phyloP scores from a whole-genome alignment of 2,797 vertebrate genomes.

The Pseudochirops cupreus region DNA sequence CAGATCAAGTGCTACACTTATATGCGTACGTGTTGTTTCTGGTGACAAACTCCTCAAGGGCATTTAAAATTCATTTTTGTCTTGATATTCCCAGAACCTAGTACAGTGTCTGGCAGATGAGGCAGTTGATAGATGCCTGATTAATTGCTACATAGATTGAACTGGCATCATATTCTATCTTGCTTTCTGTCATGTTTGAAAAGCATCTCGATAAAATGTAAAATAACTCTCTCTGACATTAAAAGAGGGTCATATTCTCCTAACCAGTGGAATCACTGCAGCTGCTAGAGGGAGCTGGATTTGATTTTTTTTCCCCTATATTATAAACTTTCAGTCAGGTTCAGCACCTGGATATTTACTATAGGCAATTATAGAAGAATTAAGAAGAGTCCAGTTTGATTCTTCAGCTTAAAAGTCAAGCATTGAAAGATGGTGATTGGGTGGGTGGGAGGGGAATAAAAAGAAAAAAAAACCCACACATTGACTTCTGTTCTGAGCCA shows the following conservation, averaged over 20 bases:
- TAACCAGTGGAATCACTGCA: constrained; percentile 60
- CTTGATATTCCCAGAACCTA: neutral
- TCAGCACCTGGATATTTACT: constrained; percentile 70
- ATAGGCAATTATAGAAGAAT: constrained; percentile 57
- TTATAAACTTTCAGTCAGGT: constrained; percentile 56
- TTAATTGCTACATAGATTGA: constrained; percentile 31
- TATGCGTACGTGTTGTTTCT: neutral
- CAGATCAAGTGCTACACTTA: neutral
- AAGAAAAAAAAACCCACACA: constrained; percentile 18
- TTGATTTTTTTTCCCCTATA: constrained; percentile 49
- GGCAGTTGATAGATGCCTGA: neutral
- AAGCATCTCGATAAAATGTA: constrained; percentile 54
- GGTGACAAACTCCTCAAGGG: neutral
- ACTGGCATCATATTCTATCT: constrained; percentile 9
- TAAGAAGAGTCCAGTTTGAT: constrained; percentile 53
- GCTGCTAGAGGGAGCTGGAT: constrained; percentile 66
- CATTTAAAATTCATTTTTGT: neutral
- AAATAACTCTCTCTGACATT: constrained; percentile 49
- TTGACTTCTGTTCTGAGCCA: constrained; percentile 69
- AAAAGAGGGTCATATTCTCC: constrained; percentile 56
- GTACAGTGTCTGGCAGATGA: neutral
- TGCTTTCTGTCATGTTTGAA: constrained; percentile 55
- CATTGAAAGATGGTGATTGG: constrained; percentile 53
- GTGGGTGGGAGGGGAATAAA: neutral
- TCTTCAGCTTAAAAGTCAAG: constrained; percentile 68